Conservation (phyloP, 2,113 vertebrate species). For the Indri indri region DNA sequence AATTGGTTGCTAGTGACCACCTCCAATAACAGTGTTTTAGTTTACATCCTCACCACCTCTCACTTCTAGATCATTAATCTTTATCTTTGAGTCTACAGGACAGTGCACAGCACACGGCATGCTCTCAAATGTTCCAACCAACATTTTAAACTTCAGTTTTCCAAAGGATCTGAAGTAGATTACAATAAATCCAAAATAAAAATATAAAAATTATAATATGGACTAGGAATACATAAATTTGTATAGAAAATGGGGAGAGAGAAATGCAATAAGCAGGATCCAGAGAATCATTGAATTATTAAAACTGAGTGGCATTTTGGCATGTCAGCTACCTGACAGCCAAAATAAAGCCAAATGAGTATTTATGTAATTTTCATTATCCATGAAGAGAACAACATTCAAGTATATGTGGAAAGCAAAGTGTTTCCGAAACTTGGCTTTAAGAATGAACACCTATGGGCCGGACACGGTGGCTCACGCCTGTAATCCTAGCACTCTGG, state of each 20-base stretch:
- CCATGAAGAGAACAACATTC: not conserved
- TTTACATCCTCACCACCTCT: not conserved
- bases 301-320: not conserved
- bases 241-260: not conserved
- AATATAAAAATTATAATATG: not conserved
- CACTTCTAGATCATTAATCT: not conserved
- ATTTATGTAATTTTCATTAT: not conserved
- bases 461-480: too few relatives aligned
- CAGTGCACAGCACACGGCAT: not conserved
- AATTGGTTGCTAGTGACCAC: not conserved
- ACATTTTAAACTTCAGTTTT: not conserved
- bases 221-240: not conserved
- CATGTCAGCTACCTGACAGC: not conserved
- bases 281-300: not conserved
- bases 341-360: not conserved
- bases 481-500: too few relatives aligned
- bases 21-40: not conserved
- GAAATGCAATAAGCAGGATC: not conserved
- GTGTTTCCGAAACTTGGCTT: not conserved
- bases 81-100: not conserved
- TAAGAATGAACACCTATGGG: not conserved
- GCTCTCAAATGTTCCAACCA: not conserved
- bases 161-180: not conserved
- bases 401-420: not conserved
- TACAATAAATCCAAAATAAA: conserved; percentile 34